A percentile compares a stretch with the other conserved stretches of the same genome.
These are phyloP conservation scores for Rhopalosiphum maidis DNA, from an alignment of 1,140 invertebrate genomes.

Conservation along the genomic window DNA sequence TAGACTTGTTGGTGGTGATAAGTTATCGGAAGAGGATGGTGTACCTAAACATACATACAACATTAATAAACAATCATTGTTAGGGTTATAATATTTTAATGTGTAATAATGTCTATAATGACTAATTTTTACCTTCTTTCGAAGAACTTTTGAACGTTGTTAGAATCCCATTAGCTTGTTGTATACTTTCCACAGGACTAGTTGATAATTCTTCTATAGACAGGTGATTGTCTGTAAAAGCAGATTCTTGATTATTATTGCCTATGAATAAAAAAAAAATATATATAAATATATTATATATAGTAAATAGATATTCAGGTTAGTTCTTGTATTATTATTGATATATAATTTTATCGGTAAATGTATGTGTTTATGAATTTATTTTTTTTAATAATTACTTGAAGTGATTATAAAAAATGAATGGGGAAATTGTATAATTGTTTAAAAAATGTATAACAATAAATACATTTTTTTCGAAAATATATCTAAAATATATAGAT, in stretches of 20 bases:
- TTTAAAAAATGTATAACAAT: background rate
- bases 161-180: slow-evolving; percentile 29
- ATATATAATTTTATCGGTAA: background rate
- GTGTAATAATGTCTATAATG: background rate
- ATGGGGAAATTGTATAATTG: background rate
- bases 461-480: background rate
- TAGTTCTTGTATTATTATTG: background rate
- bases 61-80: background rate
- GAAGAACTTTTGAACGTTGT: slow-evolving; percentile 44
- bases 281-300: background rate
- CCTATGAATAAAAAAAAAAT: slow-evolving; percentile 6
- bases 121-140: slow-evolving; percentile 21
- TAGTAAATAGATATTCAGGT: background rate
- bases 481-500: background rate
- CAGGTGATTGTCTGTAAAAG: slow-evolving; percentile 36
- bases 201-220: slow-evolving; percentile 51
- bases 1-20: background rate
- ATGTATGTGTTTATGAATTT: background rate
- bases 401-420: background rate
- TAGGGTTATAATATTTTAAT: background rate
- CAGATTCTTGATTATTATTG: slow-evolving; percentile 53
- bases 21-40: background rate
- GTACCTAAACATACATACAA: slow-evolving; percentile 19
- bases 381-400: background rate
- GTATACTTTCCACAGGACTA: slow-evolving; percentile 37